Percentiles rank a stretch among this genome's conserved stretches.
Evolutionary conservation across 2,113 vertebrate species (phyloP).

Genomic region (Maccullochella peelii): DNA sequence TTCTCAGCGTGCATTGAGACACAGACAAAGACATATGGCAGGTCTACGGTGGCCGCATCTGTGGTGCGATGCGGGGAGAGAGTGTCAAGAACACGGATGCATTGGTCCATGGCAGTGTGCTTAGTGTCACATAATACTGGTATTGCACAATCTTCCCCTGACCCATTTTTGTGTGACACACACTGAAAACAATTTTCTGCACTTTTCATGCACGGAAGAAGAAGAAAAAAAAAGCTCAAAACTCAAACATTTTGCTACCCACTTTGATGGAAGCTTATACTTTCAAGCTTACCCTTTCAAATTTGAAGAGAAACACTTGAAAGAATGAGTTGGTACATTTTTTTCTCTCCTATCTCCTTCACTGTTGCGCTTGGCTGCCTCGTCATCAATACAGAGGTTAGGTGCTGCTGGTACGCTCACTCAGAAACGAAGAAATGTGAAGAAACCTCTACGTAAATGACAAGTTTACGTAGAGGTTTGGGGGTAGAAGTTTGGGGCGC

Average conservation of each 20-base stretch:
- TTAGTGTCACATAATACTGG: conserved; percentile 68
- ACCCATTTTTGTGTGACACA: conserved; percentile 66
- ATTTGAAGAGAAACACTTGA: conserved; percentile 56
- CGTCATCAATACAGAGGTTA: conserved; percentile 63
- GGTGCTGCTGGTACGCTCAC: conserved; percentile 42
- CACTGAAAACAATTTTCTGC: conserved; percentile 58
- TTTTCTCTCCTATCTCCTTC: conserved; percentile 38
- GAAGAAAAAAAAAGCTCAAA: conserved; percentile 1
- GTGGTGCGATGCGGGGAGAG: conserved; percentile 41
- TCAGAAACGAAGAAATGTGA: conserved; percentile 52
- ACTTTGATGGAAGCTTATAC: conserved; percentile 44
- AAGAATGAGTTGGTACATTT: conserved; percentile 29
- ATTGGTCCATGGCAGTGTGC: conserved; percentile 58
- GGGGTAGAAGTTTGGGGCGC: conserved; percentile 14
- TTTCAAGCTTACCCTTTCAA: conserved; percentile 51
- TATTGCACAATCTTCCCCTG: conserved; percentile 62
- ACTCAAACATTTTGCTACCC: conserved; percentile 36
- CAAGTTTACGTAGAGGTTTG: too few species aligned
- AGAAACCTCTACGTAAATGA: conserved; percentile 39
- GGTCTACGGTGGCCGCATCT: conserved; percentile 40
- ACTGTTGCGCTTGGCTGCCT: conserved; percentile 50
- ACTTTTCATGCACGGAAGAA: conserved; percentile 50
- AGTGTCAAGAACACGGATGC: conserved; percentile 56
- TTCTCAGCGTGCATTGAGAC: conserved; percentile 34
- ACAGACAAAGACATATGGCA: conserved; percentile 58